phyloP scores from a whole-genome alignment of 1,140 invertebrate species.

The Formica selysi region DNA sequence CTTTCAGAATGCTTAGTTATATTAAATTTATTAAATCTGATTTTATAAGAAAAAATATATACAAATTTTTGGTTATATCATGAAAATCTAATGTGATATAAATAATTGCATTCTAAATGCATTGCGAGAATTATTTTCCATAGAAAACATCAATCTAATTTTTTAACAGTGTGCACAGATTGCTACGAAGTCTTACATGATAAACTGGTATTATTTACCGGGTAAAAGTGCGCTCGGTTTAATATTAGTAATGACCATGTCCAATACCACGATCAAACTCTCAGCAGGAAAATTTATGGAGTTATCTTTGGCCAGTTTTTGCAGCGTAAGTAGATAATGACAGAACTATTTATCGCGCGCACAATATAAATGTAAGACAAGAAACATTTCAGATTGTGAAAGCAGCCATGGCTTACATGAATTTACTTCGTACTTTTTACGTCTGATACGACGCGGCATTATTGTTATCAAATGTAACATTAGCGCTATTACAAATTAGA shows the following conservation, averaged over 20 bases:
- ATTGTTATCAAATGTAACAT: not conserved
- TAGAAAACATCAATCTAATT: not conserved
- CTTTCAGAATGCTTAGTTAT: not conserved
- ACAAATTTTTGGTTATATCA: not conserved
- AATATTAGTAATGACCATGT: slow-evolving; percentile 71
- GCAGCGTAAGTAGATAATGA: slow-evolving; percentile 68
- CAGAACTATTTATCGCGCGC: not conserved
- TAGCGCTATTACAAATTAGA: slow-evolving; percentile 21
- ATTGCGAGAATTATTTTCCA: not conserved
- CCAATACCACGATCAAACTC: slow-evolving; percentile 70
- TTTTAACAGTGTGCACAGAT: slow-evolving; percentile 71
- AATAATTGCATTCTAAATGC: not conserved
- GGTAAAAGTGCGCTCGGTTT: slow-evolving; percentile 67
- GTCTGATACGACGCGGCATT: slow-evolving; percentile 10
- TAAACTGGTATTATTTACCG: slow-evolving; percentile 76
- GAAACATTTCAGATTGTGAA: slow-evolving; percentile 60
- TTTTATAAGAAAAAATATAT: not conserved
- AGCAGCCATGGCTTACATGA: slow-evolving; percentile 67
- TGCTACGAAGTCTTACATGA: slow-evolving; percentile 71
- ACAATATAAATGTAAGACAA: not conserved
- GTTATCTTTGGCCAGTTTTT: slow-evolving; percentile 75
- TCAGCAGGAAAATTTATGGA: slow-evolving; percentile 75
- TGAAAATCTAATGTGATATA: not conserved
- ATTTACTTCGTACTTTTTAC: slow-evolving; percentile 69
- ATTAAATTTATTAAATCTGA: not conserved